Percentiles rank a stretch among this genome's conserved stretches.
These are phyloP conservation scores for Charina bottae DNA, from an alignment of 2,113 vertebrate species.

Conservation along the genomic window DNA sequence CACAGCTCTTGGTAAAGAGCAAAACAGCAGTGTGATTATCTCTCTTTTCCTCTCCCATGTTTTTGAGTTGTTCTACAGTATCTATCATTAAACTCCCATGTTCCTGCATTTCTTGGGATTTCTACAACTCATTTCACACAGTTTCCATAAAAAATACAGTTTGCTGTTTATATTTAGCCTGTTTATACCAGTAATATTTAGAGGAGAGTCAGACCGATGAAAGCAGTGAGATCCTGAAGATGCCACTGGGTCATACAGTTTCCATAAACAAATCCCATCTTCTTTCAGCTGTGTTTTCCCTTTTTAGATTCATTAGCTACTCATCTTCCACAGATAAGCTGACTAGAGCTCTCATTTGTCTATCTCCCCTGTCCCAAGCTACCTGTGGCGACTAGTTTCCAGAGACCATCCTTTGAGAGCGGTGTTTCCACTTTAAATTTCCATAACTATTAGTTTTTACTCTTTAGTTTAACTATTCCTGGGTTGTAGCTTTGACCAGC, in stretches of 20 bases:
- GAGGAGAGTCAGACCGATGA: neutral
- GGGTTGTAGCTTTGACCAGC: neutral
- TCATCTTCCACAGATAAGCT: neutral
- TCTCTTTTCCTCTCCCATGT: neutral
- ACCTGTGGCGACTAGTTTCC: neutral
- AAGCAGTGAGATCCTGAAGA: neutral
- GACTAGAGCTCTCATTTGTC: neutral
- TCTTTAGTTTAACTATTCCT: neutral
- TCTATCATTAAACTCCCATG: neutral
- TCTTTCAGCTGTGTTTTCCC: neutral
- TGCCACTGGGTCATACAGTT: neutral
- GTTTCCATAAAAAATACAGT: neutral
- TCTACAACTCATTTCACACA: neutral
- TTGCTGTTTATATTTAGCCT: neutral
- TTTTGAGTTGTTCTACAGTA: neutral
- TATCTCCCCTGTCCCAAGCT: neutral
- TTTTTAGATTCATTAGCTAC: neutral
- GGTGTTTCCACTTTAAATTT: neutral
- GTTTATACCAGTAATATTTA: neutral
- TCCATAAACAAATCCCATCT: neutral
- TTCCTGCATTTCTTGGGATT: neutral
- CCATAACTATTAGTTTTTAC: neutral
- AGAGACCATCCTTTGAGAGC: neutral
- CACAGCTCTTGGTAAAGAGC: neutral
- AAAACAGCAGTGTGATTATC: neutral